Percentiles rank a stretch among this genome's conserved stretches.
phyloP scores from a whole-genome alignment of 2,113 vertebrate species.

The Castor canadensis region DNA sequence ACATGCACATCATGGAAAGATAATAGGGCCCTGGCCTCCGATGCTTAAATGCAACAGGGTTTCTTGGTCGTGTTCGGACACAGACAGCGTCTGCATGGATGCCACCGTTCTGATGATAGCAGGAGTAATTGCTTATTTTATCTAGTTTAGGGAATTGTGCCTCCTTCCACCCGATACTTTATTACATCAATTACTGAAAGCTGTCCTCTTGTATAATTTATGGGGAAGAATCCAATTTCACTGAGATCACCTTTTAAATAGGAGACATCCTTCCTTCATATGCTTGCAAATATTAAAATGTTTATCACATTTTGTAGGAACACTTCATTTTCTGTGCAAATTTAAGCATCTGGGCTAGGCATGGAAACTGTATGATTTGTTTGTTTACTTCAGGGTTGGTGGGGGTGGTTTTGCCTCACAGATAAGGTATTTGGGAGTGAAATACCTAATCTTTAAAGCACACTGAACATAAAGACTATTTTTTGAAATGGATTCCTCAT shows the following conservation, averaged over 20 bases:
- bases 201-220: slow-evolving; percentile 83
- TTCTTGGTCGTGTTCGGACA: slow-evolving; percentile 81
- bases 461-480: slow-evolving; percentile 34
- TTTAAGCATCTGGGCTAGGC: slow-evolving; percentile 43
- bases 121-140: slow-evolving; percentile 87
- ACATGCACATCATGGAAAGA: slow-evolving; percentile 80
- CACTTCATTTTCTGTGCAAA: not conserved
- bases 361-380: slow-evolving; percentile 27
- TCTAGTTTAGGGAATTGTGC: slow-evolving; percentile 82
- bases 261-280: slow-evolving; percentile 73
- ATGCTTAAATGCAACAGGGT: slow-evolving; percentile 83
- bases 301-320: not conserved
- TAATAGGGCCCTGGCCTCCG: slow-evolving; percentile 82
- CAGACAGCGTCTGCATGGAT: slow-evolving; percentile 77
- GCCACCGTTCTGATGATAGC: slow-evolving; percentile 81
- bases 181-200: slow-evolving; percentile 86
- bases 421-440: slow-evolving; percentile 37
- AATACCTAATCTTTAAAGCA: slow-evolving; percentile 56
- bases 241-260: slow-evolving; percentile 79
- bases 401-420: not conserved
- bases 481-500: slow-evolving; percentile 33
- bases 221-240: slow-evolving; percentile 72
- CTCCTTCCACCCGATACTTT: slow-evolving; percentile 79
- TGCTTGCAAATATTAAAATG: slow-evolving; percentile 72
- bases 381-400: slow-evolving; percentile 40